A percentile compares a stretch with the other conserved stretches of the same genome.
phyloP scores from a whole-genome alignment of 2,113 vertebrate genomes.

The Neogale vison region DNA sequence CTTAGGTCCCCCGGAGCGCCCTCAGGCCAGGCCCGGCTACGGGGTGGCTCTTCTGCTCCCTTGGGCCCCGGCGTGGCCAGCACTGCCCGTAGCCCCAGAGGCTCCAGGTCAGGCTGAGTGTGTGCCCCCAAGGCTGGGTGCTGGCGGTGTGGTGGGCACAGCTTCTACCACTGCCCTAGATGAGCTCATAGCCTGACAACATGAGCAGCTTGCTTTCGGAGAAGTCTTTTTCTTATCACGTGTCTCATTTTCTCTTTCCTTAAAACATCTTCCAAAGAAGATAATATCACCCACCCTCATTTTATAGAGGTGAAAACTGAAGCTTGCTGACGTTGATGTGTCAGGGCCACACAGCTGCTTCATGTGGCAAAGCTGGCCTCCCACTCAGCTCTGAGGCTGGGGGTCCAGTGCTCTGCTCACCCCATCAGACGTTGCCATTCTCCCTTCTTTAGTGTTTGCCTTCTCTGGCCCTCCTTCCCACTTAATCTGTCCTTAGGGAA shows the following conservation, averaged over 20 bases:
- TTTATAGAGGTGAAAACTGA: neutral
- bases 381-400: neutral
- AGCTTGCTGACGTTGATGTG: too few species aligned
- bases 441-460: neutral
- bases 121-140: neutral
- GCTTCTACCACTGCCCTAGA: neutral
- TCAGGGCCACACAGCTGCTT: neutral
- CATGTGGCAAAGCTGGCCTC: neutral
- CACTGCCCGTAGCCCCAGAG: too few species aligned
- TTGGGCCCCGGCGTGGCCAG: neutral
- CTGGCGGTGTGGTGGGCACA: accelerated
- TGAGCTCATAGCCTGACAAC: accelerated
- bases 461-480: neutral
- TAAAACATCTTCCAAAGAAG: neutral
- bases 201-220: neutral
- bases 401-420: neutral
- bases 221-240: neutral
- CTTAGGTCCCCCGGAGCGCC: neutral
- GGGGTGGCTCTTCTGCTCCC: neutral
- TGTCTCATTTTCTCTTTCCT: neutral
- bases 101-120: accelerated
- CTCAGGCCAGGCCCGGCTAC: neutral
- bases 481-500: neutral
- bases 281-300: accelerated
- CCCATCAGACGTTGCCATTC: accelerated